phyloP scores from a whole-genome alignment of 2,797 vertebrate species.

The Pseudochirops corinnae region DNA sequence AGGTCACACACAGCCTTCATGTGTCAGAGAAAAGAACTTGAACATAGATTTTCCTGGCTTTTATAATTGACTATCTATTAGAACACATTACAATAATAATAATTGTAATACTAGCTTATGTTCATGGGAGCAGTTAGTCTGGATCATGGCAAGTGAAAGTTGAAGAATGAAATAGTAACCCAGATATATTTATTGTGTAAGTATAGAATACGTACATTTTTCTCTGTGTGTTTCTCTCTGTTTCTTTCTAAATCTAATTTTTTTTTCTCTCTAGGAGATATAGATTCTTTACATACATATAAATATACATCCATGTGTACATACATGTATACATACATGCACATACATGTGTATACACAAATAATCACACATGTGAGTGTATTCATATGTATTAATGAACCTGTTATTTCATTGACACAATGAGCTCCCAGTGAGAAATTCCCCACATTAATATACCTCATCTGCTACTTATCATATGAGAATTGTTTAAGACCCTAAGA shows the following conservation, averaged over 20 bases:
- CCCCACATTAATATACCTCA: neutral
- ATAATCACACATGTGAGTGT: neutral
- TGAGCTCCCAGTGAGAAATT: neutral
- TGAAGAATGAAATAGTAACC: neutral
- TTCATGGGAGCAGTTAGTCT: neutral
- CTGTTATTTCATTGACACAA: neutral
- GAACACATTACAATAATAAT: neutral
- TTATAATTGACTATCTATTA: neutral
- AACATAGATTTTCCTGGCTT: neutral
- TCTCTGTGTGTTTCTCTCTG: neutral
- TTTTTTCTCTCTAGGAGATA: neutral
- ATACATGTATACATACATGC: no score
- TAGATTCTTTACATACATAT: neutral
- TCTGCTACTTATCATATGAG: neutral
- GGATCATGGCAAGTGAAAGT: neutral
- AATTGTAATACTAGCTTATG: neutral
- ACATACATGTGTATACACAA: neutral
- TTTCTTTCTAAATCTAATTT: neutral
- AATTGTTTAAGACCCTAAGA: neutral
- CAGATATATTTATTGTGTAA: neutral
- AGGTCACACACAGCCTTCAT: neutral
- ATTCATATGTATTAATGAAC: neutral
- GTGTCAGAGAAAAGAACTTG: neutral
- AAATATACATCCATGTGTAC: no score
- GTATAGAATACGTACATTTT: neutral